Conservation (phyloP, 2,113 vertebrate species). For the Hippocampus guttulatus region DNA sequence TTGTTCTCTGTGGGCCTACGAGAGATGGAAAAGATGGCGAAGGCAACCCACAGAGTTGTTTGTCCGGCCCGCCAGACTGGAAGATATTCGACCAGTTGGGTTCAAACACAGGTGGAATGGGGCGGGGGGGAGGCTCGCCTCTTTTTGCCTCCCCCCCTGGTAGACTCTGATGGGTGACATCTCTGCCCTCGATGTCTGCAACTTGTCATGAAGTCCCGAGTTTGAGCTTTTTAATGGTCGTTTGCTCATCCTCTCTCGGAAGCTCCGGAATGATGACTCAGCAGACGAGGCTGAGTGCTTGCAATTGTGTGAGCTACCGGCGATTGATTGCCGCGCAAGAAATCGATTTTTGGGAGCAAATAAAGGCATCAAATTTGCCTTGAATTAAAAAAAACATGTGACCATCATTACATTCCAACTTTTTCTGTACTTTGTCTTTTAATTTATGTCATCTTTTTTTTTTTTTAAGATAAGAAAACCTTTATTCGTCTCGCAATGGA, state of each 20-base stretch:
- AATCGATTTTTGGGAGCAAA: not conserved
- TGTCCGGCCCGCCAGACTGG: conserved; percentile 32
- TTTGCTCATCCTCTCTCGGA: not conserved
- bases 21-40: conserved; percentile 13
- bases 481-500: too few species aligned
- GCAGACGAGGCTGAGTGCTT: conserved; percentile 10
- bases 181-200: too few species aligned
- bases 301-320: not conserved
- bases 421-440: too few species aligned
- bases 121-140: too few species aligned
- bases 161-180: not conserved
- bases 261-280: conserved; percentile 36
- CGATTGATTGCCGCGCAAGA: not conserved
- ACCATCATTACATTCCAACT: too few species aligned
- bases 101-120: not conserved
- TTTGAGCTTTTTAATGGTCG: conserved; percentile 9
- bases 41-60: conserved; percentile 17
- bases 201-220: too few species aligned
- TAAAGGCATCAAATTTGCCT: not conserved
- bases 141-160: not conserved
- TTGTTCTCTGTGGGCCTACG: conserved; percentile 34
- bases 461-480: too few species aligned
- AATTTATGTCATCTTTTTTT: too few species aligned
- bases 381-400: not conserved
- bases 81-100: conserved; percentile 30